Percentiles rank a stretch among this genome's conserved stretches.
Evolutionary conservation across 53 echinoderm and acorn worm genomes (phyloP).

Genomic region (Henricia sp.): DNA sequence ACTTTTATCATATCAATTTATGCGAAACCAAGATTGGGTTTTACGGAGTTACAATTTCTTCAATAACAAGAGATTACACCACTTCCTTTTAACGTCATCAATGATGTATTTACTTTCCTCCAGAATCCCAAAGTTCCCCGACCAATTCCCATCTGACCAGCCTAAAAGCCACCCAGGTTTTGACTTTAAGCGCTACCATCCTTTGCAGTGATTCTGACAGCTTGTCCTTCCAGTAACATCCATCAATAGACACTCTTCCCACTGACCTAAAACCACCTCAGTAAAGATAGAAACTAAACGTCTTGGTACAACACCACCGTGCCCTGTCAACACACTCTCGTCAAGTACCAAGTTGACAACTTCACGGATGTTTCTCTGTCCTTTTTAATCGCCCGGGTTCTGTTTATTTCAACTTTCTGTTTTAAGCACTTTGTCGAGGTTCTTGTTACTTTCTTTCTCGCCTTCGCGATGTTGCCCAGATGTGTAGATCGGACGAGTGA

Average conservation of each 20-base stretch:
- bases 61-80: too few species aligned
- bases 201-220: slow-evolving; percentile 1
- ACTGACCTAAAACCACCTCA: slow-evolving; percentile 27
- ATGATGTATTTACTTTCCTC: too few species aligned
- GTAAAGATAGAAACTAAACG: background rate
- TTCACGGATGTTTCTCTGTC: slow-evolving; percentile 14
- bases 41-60: too few species aligned
- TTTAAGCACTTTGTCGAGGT: slow-evolving; percentile 18
- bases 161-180: slow-evolving; percentile 24
- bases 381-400: slow-evolving; percentile 52
- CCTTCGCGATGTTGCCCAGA: slow-evolving; percentile 21
- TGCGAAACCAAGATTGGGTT: too few species aligned
- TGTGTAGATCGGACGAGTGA: slow-evolving; percentile 22
- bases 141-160: too few species aligned
- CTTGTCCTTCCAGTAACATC: slow-evolving; percentile 14
- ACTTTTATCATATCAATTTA: too few species aligned
- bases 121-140: too few species aligned
- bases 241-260: slow-evolving; percentile 40
- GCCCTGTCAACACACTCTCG: background rate
- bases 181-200: slow-evolving; percentile 38
- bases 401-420: slow-evolving; percentile 50
- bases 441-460: slow-evolving; percentile 25
- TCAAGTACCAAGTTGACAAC: slow-evolving; percentile 28
- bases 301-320: background rate
- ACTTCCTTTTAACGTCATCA: too few species aligned